Conservation (phyloP, 2,888 invertebrate species). For the Strigamia transsilvanica region DNA sequence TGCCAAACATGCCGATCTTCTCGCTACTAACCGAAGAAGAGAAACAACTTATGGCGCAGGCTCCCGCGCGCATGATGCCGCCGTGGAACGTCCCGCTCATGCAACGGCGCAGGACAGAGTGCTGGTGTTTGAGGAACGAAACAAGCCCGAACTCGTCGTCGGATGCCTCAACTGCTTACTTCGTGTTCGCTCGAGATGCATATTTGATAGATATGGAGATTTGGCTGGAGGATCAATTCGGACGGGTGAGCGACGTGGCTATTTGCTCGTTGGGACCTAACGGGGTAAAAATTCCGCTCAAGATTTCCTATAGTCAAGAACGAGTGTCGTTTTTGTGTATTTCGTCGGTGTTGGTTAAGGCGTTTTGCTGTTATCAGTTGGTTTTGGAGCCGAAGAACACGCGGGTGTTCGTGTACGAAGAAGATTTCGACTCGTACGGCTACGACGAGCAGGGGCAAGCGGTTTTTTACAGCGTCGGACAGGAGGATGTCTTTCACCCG, state of each 20-base stretch:
- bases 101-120: background rate
- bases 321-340: background rate
- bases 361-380: conserved; percentile 1
- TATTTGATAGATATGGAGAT: background rate
- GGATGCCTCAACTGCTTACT: background rate
- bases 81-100: background rate
- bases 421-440: background rate
- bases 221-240: too few relatives aligned
- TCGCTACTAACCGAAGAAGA: background rate
- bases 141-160: background rate
- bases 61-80: background rate
- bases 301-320: too few relatives aligned
- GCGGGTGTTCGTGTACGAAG: background rate
- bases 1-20: background rate
- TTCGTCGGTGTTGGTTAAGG: background rate
- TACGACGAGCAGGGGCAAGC: background rate
- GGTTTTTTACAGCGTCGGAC: background rate
- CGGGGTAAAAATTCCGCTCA: too few relatives aligned
- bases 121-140: background rate
- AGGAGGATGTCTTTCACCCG: background rate
- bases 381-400: background rate
- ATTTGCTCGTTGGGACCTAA: too few relatives aligned
- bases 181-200: background rate
- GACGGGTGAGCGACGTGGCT: too few relatives aligned
- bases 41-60: background rate